phyloP scores from a whole-genome alignment of 2,888 invertebrate species.

The Limnephilus auricula region DNA sequence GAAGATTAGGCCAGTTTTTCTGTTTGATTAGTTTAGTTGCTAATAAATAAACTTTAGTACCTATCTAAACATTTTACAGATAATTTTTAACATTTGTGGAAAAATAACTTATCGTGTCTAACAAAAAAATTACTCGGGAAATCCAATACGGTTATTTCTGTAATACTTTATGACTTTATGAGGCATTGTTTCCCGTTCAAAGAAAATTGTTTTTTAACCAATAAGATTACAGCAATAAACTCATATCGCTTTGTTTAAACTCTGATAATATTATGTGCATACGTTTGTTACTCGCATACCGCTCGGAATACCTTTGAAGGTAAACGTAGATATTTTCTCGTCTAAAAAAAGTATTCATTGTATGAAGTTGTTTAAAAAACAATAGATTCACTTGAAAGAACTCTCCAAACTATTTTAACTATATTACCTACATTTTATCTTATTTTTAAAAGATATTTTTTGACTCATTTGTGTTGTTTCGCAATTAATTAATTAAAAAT shows the following conservation, averaged over 20 bases:
- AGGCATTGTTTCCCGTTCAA: background rate
- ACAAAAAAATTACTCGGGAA: background rate
- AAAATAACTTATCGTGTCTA: background rate
- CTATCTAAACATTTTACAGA: too few relatives aligned
- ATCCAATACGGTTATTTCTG: background rate
- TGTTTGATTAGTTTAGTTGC: background rate
- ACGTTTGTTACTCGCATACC: background rate
- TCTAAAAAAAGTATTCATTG: background rate
- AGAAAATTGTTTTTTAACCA: constrained; percentile 16
- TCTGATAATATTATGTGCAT: background rate
- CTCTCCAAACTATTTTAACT: too few relatives aligned
- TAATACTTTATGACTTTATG: background rate
- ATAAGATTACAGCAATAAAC: constrained; percentile 25
- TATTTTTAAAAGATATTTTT: too few relatives aligned
- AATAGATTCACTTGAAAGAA: too few relatives aligned
- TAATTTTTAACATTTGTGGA: background rate
- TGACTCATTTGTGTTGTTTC: too few relatives aligned
- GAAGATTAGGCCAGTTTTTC: too few relatives aligned
- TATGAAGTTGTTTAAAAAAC: too few relatives aligned
- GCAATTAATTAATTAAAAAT: too few relatives aligned
- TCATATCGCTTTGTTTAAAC: background rate
- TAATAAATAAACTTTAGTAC: background rate
- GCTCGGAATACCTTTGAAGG: background rate
- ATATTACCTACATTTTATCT: too few relatives aligned
- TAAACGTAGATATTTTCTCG: background rate